Conservation (phyloP, 2,888 invertebrate genomes). For the Dolichomitus sp. region DNA sequence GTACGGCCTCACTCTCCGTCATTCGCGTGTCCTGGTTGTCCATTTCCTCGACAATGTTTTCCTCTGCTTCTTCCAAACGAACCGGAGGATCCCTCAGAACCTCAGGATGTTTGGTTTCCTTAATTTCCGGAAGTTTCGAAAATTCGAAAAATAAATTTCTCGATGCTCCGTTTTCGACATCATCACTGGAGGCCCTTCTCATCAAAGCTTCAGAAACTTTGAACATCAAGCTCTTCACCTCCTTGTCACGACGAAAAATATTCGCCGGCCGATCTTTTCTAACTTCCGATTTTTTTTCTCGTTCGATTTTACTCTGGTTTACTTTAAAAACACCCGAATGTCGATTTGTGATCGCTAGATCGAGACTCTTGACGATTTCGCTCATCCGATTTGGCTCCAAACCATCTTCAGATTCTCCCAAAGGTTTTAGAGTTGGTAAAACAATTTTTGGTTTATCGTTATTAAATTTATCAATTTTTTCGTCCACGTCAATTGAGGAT, state of each 20-base stretch:
- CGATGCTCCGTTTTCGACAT: constrained; percentile 1
- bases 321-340: background rate
- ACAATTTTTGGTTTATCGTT: background rate
- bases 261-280: background rate
- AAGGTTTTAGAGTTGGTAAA: background rate
- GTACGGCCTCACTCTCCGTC: constrained; percentile 7
- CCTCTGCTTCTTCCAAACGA: constrained; percentile 25
- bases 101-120: background rate
- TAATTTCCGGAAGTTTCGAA: background rate
- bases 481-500: background rate
- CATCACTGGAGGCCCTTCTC: constrained; percentile 35
- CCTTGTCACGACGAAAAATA: constrained; percentile 25
- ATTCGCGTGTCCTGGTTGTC: constrained; percentile 17
- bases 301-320: background rate
- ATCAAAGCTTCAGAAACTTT: background rate
- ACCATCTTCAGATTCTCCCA: background rate
- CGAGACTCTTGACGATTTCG: constrained; percentile 51
- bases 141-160: constrained; percentile 18
- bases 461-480: background rate
- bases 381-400: constrained; percentile 8
- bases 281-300: background rate
- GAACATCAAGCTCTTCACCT: background rate
- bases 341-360: constrained; percentile 34
- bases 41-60: constrained; percentile 11
- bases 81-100: background rate